Conservation (phyloP, 2,888 invertebrate genomes). For the Teleogryllus oceanicus region DNA sequence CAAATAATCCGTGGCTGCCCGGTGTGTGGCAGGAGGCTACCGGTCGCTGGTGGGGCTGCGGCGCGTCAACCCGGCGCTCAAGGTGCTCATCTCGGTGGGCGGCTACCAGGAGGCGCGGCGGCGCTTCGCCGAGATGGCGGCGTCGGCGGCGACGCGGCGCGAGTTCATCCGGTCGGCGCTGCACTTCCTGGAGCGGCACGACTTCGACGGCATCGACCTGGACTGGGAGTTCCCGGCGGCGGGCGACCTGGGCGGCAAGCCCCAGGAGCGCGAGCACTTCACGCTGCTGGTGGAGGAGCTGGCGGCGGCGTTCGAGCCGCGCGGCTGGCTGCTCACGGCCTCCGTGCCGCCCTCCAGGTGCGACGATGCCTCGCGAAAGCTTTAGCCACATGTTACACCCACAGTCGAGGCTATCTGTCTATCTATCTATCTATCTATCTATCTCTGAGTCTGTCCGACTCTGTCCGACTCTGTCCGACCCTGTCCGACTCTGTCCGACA, state of each 20-base stretch:
- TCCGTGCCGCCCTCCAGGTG: constrained; percentile 59
- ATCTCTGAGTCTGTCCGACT: too few species aligned
- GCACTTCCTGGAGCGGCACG: constrained; percentile 65
- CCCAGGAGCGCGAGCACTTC: constrained; percentile 55
- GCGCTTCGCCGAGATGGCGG: constrained; percentile 62
- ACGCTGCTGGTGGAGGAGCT: constrained; percentile 59
- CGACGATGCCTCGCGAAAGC: too few species aligned
- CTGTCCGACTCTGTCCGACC: too few species aligned
- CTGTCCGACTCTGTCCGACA: too few species aligned
- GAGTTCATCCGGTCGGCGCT: constrained; percentile 63
- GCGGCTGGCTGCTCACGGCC: constrained; percentile 57
- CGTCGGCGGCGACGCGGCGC: constrained; percentile 51
- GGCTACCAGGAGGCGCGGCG: constrained; percentile 65
- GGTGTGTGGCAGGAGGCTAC: constrained; percentile 60
- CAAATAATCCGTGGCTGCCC: too few species aligned
- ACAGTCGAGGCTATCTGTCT: too few species aligned
- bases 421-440: too few species aligned
- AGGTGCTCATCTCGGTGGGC: constrained; percentile 66
- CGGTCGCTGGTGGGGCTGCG: constrained; percentile 66
- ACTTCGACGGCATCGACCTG: constrained; percentile 77
- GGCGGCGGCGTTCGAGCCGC: constrained; percentile 56
- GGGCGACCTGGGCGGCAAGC: constrained; percentile 49
- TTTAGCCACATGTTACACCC: too few species aligned
- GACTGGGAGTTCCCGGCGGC: constrained; percentile 81
- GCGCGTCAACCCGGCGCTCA: constrained; percentile 61